A percentile compares a stretch with the other conserved stretches of the same genome.
Evolutionary conservation across 1,140 invertebrate genomes (phyloP).

Genomic region (Cotesia chilonis): DNA sequence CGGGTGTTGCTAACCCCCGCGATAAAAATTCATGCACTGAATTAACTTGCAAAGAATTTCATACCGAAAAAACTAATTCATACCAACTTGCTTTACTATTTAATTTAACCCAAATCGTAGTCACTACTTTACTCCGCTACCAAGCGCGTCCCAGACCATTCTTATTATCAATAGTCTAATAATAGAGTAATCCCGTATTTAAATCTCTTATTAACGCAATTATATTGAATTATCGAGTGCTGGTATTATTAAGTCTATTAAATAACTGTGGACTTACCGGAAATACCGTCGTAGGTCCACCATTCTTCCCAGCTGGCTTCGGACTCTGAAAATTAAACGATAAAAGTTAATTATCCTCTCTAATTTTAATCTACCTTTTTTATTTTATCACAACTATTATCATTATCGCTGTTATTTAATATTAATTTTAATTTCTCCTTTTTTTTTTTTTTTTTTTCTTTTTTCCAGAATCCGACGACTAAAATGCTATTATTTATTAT

Average conservation of each 20-base stretch:
- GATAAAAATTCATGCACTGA: slow-evolving; percentile 39
- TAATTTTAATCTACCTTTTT: too few species aligned
- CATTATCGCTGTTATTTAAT: not conserved
- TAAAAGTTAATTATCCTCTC: slow-evolving; percentile 18
- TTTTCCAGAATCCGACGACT: too few species aligned
- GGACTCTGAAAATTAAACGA: slow-evolving; percentile 58
- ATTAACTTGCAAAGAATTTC: slow-evolving; percentile 32
- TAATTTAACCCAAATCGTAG: not conserved
- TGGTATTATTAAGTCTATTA: not conserved
- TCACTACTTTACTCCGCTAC: too few species aligned
- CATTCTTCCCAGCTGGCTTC: slow-evolving; percentile 72
- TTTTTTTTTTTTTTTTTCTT: not conserved
- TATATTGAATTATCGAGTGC: not conserved
- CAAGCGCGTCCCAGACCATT: too few species aligned
- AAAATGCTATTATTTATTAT: not conserved
- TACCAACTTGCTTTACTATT: not conserved
- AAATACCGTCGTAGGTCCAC: slow-evolving; percentile 77
- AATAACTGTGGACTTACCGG: slow-evolving; percentile 62
- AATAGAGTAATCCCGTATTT: not conserved
- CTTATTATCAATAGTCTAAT: not conserved
- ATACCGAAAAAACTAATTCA: not conserved
- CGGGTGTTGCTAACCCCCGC: slow-evolving; percentile 35
- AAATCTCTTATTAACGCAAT: not conserved
- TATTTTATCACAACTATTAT: too few species aligned
- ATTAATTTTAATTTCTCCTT: not conserved